phyloP scores from a whole-genome alignment of 2,888 invertebrate genomes.

The Ormyrus labotus region DNA sequence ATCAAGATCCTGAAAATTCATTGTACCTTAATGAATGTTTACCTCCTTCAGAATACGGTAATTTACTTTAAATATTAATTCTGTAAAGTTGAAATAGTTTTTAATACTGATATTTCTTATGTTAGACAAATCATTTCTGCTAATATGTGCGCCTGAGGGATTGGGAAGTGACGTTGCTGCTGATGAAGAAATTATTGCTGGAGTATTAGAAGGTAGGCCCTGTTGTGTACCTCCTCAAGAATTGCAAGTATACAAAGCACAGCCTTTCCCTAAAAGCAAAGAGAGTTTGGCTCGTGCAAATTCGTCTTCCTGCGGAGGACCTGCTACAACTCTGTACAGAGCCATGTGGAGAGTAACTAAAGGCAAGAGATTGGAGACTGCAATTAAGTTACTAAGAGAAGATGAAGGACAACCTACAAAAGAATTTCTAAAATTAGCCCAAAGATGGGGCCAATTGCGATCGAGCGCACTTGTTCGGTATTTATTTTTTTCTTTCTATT shows the following conservation, averaged over 20 bases:
- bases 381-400: slow-evolving; percentile 86
- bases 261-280: slow-evolving; percentile 67
- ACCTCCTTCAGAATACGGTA: slow-evolving; percentile 92
- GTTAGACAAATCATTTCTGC: slow-evolving; percentile 83
- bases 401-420: slow-evolving; percentile 78
- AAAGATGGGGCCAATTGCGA: slow-evolving; percentile 87
- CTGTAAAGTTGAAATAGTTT: not conserved
- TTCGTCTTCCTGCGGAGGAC: slow-evolving; percentile 52
- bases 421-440: slow-evolving; percentile 87
- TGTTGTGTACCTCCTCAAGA: slow-evolving; percentile 83
- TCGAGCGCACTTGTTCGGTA: slow-evolving; percentile 84
- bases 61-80: slow-evolving; percentile 37
- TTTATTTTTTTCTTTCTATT: not conserved
- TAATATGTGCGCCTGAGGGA: slow-evolving; percentile 81
- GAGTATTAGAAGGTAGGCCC: slow-evolving; percentile 76
- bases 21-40: slow-evolving; percentile 85
- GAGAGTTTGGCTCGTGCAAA: slow-evolving; percentile 57
- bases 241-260: slow-evolving; percentile 83
- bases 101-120: too few relatives aligned
- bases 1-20: slow-evolving; percentile 80
- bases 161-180: slow-evolving; percentile 79
- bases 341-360: slow-evolving; percentile 88
- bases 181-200: slow-evolving; percentile 77
- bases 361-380: slow-evolving; percentile 86
- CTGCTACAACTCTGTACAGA: slow-evolving; percentile 77